Percentiles rank a stretch among this genome's conserved stretches.
phyloP scores from a whole-genome alignment of 2,113 vertebrate species.

The Ptilorrhoa leucosticta region DNA sequence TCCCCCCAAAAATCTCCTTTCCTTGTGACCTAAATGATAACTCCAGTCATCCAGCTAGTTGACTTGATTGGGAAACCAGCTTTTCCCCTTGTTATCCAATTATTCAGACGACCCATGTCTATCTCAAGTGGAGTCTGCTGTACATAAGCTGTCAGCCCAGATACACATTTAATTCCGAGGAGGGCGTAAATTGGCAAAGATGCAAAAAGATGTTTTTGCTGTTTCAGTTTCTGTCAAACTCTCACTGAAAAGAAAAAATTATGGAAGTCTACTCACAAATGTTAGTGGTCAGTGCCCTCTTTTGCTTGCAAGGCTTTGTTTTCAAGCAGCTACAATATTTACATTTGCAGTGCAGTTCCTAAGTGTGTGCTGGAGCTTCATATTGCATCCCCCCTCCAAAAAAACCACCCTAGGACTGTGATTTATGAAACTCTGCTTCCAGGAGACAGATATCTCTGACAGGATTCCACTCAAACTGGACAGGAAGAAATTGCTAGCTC shows the following conservation, averaged over 20 bases:
- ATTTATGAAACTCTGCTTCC: neutral
- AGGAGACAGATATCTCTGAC: neutral
- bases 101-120: constrained; percentile 35
- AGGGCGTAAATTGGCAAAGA: constrained; percentile 46
- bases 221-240: constrained; percentile 8
- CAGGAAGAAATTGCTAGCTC: neutral
- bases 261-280: neutral
- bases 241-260: neutral
- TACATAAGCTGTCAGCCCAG: constrained; percentile 50
- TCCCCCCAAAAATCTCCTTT: constrained; percentile 20
- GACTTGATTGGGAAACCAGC: constrained; percentile 40
- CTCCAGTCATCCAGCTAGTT: constrained; percentile 31
- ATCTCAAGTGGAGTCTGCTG: constrained; percentile 40
- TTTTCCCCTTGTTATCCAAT: constrained; percentile 18
- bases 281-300: constrained; percentile 40
- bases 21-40: constrained; percentile 31
- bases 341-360: neutral
- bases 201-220: constrained; percentile 34
- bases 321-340: constrained; percentile 31
- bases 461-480: neutral
- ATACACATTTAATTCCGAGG: constrained; percentile 23
- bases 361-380: neutral
- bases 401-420: neutral
- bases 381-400: neutral
- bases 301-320: constrained; percentile 30